Conservation (phyloP, 2,113 vertebrate species). For the Phalacrocorax brasilianus region DNA sequence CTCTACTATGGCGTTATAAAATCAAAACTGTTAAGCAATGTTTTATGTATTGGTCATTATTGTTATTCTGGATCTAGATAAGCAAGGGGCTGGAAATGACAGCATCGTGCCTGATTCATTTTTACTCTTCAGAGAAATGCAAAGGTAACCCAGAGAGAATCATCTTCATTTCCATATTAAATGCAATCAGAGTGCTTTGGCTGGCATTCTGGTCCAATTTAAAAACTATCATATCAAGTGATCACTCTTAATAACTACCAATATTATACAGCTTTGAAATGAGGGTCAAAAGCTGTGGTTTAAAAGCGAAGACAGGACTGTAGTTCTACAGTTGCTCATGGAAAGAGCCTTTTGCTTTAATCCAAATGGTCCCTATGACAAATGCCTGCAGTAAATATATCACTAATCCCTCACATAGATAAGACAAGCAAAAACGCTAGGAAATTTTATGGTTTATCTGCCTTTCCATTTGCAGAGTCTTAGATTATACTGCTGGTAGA, state of each 20-base stretch:
- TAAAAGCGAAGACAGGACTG: conserved; percentile 40
- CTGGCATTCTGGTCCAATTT: conserved; percentile 66
- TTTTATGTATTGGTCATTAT: conserved; percentile 12
- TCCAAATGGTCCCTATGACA: neutral
- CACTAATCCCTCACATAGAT: neutral
- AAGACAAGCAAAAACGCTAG: neutral
- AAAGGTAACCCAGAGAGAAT: conserved; percentile 14
- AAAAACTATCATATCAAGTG: conserved; percentile 62
- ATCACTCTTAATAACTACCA: conserved; percentile 63
- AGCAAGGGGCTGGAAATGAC: neutral
- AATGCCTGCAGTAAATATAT: neutral
- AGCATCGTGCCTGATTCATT: neutral
- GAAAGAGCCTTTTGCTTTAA: neutral
- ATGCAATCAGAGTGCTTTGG: conserved; percentile 56
- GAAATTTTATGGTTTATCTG: neutral
- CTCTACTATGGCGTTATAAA: neutral
- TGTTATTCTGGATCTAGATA: neutral
- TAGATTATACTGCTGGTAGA: neutral
- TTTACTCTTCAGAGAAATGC: neutral
- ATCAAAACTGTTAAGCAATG: neutral
- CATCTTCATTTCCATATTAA: conserved; percentile 66
- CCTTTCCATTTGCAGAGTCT: neutral
- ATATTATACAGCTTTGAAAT: conserved; percentile 52
- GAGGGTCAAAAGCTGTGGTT: conserved; percentile 59
- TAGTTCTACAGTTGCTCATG: neutral